Percentiles rank a stretch among this genome's conserved stretches.
These are phyloP conservation scores for Sesia apiformis DNA, from an alignment of 2,888 invertebrate species.

Conservation along the genomic window DNA sequence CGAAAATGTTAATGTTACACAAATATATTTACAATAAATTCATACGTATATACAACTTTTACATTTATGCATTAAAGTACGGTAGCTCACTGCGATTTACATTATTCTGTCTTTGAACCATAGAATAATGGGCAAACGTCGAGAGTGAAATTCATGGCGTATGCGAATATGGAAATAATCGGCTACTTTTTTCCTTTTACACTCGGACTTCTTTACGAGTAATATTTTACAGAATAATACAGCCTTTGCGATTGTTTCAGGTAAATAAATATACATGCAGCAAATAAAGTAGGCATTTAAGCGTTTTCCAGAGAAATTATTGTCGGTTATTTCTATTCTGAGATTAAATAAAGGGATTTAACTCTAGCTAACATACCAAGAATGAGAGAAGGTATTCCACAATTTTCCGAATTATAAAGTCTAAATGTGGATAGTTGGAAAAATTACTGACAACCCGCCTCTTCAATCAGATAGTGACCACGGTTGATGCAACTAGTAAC, in stretches of 20 bases:
- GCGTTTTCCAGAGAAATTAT: neutral
- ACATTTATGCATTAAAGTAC: neutral
- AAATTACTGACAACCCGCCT: no score
- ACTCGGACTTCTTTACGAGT: slow-evolving; percentile 7
- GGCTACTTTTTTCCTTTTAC: slow-evolving; percentile 10
- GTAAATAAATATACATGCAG: neutral
- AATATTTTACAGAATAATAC: slow-evolving; percentile 8
- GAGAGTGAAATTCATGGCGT: slow-evolving; percentile 10
- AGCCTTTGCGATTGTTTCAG: neutral
- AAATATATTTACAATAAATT: neutral
- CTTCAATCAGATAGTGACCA: no score
- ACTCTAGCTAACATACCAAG: neutral
- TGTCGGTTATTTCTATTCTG: neutral
- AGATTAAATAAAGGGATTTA: neutral
- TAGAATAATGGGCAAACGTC: slow-evolving; percentile 9
- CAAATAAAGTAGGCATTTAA: neutral
- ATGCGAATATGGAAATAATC: slow-evolving; percentile 13
- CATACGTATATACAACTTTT: neutral
- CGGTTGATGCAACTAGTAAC: no score
- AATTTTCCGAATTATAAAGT: no score
- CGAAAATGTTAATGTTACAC: neutral
- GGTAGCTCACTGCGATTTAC: slow-evolving; percentile 3
- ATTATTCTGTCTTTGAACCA: slow-evolving; percentile 12
- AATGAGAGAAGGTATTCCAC: neutral
- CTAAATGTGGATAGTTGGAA: no score